phyloP scores from a whole-genome alignment of 2,113 vertebrate genomes.

The Lanius ludovicianus region DNA sequence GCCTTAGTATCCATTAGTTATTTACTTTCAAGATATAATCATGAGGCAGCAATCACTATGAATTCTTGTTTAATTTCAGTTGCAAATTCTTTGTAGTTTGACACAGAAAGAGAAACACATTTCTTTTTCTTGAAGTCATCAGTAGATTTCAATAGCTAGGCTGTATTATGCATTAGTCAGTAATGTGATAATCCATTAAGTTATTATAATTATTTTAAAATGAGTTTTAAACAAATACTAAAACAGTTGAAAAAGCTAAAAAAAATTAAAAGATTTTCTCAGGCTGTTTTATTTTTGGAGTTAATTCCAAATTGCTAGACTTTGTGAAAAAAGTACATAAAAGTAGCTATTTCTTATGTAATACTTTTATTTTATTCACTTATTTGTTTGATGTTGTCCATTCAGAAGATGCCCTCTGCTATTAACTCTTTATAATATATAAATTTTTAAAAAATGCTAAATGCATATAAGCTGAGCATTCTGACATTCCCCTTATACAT shows the following conservation, averaged over 20 bases:
- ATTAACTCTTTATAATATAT: background rate
- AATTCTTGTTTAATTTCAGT: background rate
- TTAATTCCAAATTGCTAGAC: background rate
- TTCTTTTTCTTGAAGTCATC: background rate
- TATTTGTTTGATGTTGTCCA: background rate
- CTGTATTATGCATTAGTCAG: background rate
- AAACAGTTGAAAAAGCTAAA: background rate
- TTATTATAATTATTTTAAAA: background rate
- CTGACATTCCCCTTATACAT: background rate
- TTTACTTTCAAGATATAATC: background rate
- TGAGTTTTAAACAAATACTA: background rate
- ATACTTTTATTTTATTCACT: background rate
- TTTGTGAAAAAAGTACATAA: background rate
- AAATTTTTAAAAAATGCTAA: background rate
- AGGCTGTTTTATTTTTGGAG: background rate
- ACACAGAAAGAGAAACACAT: background rate
- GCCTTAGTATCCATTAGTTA: background rate
- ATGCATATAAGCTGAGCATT: background rate
- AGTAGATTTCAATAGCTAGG: background rate
- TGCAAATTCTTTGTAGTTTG: background rate
- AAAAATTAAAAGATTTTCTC: background rate
- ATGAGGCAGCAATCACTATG: background rate
- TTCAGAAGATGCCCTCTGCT: background rate
- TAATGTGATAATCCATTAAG: background rate
- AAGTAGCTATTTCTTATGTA: background rate